These are phyloP conservation scores for Glandiceps talaboti DNA, from an alignment of 53 echinoderm and acorn worm genomes.

Conservation along the genomic window DNA sequence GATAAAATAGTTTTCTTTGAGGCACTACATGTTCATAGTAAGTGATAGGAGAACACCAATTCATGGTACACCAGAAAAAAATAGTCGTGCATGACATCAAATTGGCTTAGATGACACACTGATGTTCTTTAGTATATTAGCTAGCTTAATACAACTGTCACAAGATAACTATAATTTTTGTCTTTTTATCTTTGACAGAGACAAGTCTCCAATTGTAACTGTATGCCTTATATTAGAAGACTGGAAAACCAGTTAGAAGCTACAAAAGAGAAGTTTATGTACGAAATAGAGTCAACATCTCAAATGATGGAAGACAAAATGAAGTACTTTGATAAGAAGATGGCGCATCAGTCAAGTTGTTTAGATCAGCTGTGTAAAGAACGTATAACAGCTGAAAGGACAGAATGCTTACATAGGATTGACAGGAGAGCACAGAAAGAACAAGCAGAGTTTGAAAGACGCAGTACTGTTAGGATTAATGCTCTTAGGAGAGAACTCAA, in stretches of 20 bases:
- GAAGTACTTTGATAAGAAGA: constrained; percentile 61
- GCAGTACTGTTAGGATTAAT: constrained; percentile 17
- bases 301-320: constrained; percentile 76
- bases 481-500: neutral
- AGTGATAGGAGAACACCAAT: too few species aligned
- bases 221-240: constrained; percentile 75
- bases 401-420: constrained; percentile 78
- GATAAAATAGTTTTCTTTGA: too few species aligned
- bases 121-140: too few species aligned
- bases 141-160: too few species aligned
- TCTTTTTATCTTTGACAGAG: constrained; percentile 27
- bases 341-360: constrained; percentile 73
- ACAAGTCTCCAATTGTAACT: constrained; percentile 57
- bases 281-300: constrained; percentile 72
- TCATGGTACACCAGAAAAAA: too few species aligned
- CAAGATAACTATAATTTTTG: too few species aligned
- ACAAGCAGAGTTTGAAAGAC: constrained; percentile 44
- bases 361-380: constrained; percentile 77
- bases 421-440: constrained; percentile 68
- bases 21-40: too few species aligned
- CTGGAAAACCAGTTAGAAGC: constrained; percentile 93
- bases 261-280: constrained; percentile 81
- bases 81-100: too few species aligned
- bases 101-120: too few species aligned
- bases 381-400: constrained; percentile 64